Conservation (phyloP, 2,113 vertebrate species). For the Sylvia atricapilla region DNA sequence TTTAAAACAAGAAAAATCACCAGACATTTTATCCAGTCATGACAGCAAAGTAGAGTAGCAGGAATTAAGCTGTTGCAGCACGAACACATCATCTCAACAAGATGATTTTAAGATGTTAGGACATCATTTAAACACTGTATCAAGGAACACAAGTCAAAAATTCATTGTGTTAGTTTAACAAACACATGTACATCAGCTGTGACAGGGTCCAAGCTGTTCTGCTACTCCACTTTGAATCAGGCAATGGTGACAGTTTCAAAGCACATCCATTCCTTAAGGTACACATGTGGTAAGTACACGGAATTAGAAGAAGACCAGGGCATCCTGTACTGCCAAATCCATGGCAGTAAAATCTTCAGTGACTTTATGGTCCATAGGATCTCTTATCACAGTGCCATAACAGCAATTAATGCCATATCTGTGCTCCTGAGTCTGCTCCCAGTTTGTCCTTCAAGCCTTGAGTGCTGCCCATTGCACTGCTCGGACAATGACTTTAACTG, state of each 20-base stretch:
- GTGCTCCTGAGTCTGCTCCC: background rate
- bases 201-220: background rate
- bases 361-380: background rate
- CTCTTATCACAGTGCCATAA: background rate
- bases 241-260: background rate
- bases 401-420: background rate
- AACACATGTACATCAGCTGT: background rate
- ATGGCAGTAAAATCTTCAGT: background rate
- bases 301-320: background rate
- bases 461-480: background rate
- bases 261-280: background rate
- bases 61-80: background rate
- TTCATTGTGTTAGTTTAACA: background rate
- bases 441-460: background rate
- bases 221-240: background rate
- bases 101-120: background rate
- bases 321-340: background rate
- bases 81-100: background rate
- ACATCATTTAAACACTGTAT: background rate
- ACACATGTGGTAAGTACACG: rapidly evolving
- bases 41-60: background rate
- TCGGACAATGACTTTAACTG: background rate
- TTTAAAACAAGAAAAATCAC: background rate
- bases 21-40: background rate
- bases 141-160: background rate